phyloP scores from a whole-genome alignment of 1,140 invertebrate genomes.

The Phymastichus coffea region DNA sequence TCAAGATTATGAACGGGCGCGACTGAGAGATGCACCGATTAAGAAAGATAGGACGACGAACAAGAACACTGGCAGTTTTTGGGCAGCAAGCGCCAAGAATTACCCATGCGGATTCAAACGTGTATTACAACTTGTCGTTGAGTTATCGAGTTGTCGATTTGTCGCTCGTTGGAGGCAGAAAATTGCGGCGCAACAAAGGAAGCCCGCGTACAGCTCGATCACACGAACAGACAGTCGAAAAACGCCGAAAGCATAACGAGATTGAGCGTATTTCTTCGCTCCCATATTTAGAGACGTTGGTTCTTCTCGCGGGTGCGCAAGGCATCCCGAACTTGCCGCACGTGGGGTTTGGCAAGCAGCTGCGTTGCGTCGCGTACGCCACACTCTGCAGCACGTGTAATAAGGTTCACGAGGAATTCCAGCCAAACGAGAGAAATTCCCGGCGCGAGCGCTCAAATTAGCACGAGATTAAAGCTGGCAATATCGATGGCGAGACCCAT shows the following conservation, averaged over 20 bases:
- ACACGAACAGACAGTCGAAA: too few relatives aligned
- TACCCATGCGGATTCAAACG: too few relatives aligned
- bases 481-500: too few relatives aligned
- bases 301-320: too few relatives aligned
- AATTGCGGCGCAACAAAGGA: background rate
- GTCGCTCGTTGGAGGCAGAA: background rate
- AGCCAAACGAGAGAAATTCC: background rate
- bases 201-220: background rate
- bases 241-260: conserved; percentile 3
- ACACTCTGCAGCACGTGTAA: conserved; percentile 42
- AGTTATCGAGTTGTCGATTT: background rate
- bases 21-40: conserved; percentile 24
- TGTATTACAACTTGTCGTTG: background rate
- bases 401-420: conserved; percentile 35
- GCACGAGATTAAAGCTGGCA: conserved; percentile 6
- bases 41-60: conserved; percentile 4
- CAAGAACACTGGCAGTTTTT: too few relatives aligned
- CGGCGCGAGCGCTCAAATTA: background rate
- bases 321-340: conserved; percentile 3
- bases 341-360: too few relatives aligned
- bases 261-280: too few relatives aligned
- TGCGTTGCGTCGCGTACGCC: too few relatives aligned
- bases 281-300: too few relatives aligned
- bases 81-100: too few relatives aligned
- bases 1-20: conserved; percentile 50